Base-by-base conservation (phyloP, 2,113 vertebrate genomes). In the Neogobius melanostomus region DNA sequence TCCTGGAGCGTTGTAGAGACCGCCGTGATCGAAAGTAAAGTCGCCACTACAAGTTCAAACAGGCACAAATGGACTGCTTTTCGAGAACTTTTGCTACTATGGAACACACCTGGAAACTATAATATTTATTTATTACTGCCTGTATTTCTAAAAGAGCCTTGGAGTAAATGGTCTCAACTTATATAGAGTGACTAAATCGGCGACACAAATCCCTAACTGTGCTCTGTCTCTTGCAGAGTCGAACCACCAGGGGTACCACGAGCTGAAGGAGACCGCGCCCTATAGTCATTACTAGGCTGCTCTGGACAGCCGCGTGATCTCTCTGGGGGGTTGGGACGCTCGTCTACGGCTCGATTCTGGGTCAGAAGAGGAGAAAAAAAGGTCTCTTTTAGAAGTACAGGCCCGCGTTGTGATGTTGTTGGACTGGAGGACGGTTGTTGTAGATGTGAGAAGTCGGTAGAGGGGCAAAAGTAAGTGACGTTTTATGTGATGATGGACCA, bases 191-290 rank as follows among this genome's bases (percentile, higher is more conserved):
- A 56, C 51, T 71, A 76, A 16, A 21, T 59, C 5, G 47, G 65
- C 65, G 79, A 54, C 60, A 66, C 76, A 68, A 77, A 86, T 69
- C 80, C 83, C 91, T 94, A 93, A 94, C 90, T 82, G 77, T 79
- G 92, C 88, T 94, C 88, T 91, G 88, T 94, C 76, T 94, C 76
- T 92, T 92, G 88, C 93, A 94, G 93, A 94, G 90, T 90, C 88
- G 87, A 93, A 93, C 89, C 92, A 90, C 88, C 92, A 91, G 85
- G 92, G 92, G 66, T 93, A 93, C 92, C 92, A 93, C 92, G 93
- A 94, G 89, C 90, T 94, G 92, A 92, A 94, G 92, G 93, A 94
- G 91, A 90, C 91, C 66, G 72, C 91, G 82, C 89, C 93, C 79
- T 92, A 88, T 91, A 92, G 85, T 91, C 84, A 85, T 87, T 93